Conservation (phyloP, 1,140 invertebrate genomes). For the Magallana angulata region DNA sequence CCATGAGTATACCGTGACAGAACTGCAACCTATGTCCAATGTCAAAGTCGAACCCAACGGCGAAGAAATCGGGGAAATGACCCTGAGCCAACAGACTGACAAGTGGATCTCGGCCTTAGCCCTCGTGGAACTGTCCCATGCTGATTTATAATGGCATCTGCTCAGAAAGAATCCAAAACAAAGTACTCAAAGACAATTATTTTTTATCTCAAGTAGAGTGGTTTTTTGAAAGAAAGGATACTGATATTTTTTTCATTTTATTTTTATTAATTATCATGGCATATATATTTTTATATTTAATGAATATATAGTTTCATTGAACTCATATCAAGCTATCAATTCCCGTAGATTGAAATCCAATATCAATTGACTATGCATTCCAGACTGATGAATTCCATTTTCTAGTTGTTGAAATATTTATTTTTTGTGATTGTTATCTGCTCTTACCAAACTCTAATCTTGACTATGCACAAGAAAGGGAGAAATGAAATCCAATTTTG, state of each 20-base stretch:
- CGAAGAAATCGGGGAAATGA: slow-evolving; percentile 43
- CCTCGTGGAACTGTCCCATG: slow-evolving; percentile 53
- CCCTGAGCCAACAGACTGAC: slow-evolving; percentile 56
- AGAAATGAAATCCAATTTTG: too few species aligned
- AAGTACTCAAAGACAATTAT: slow-evolving; percentile 25
- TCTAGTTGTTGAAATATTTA: slow-evolving; percentile 7
- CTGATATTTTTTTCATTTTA: slow-evolving; percentile 23
- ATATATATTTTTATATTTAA: slow-evolving; percentile 38
- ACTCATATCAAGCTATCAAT: background rate
- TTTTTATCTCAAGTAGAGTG: slow-evolving; percentile 29
- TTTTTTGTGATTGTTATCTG: background rate
- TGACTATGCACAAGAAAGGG: background rate
- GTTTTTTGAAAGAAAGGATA: slow-evolving; percentile 9
- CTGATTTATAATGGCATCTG: slow-evolving; percentile 18
- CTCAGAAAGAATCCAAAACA: slow-evolving; percentile 31
- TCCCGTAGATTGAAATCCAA: background rate
- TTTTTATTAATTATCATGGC: slow-evolving; percentile 28
- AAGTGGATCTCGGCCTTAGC: slow-evolving; percentile 58
- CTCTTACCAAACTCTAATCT: background rate
- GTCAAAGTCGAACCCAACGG: background rate
- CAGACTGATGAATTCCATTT: slow-evolving; percentile 3
- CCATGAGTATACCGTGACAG: slow-evolving; percentile 26
- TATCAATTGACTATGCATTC: slow-evolving; percentile 2
- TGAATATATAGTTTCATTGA: background rate
- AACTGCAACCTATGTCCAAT: slow-evolving; percentile 36